Base-by-base conservation (phyloP, 1,140 invertebrate species). In the Sinella curviseta region DNA sequence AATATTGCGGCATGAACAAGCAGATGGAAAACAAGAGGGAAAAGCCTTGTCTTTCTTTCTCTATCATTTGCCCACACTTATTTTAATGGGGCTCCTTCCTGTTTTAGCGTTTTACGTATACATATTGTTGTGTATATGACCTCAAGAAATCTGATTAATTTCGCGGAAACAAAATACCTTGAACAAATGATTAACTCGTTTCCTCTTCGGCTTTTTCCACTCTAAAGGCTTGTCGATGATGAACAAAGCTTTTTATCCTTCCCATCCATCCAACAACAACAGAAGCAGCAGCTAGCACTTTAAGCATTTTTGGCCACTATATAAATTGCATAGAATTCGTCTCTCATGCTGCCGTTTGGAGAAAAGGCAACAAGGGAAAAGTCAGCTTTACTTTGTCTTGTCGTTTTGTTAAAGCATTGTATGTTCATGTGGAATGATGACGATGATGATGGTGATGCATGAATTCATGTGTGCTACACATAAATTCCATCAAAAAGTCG, bases 121-220 rank as follows among this genome's bases (percentile, higher is more conserved):
- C 57, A 60, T 16, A 26, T 4, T n/a, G 24, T 16, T 60, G 3
- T n/a, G 57, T 16, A 16, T 26, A 60, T 60, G 14, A 26, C 57
- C 24, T 60, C 12, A 60, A 26, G 57, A 26, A 60, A 60, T 60
- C 57, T 60, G 57, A 60, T 60, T 60, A 60, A 60, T 60, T 60
- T 60, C 57, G 12, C 24, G 57, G 57, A 60, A 60, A 60, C 57
- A 26, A 60, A 26, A 60, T 60, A 60, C 57, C 14, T n/a, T 16
- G 57, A 60, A 60, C 57, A 60, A 60, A 60, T 60, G 57, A 60
- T 60, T 60, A 60, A 60, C 57, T 60, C 57, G 24, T 60, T 60
- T 60, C 57, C 39, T 48, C 39, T 48, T 48, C 39, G 39, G 17
- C 39, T 48, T 48, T 8, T 48, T 48, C 39, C 39, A 48, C 39